Base-by-base conservation (phyloP, 1,140 invertebrate species). In the Oscheius sp. region DNA sequence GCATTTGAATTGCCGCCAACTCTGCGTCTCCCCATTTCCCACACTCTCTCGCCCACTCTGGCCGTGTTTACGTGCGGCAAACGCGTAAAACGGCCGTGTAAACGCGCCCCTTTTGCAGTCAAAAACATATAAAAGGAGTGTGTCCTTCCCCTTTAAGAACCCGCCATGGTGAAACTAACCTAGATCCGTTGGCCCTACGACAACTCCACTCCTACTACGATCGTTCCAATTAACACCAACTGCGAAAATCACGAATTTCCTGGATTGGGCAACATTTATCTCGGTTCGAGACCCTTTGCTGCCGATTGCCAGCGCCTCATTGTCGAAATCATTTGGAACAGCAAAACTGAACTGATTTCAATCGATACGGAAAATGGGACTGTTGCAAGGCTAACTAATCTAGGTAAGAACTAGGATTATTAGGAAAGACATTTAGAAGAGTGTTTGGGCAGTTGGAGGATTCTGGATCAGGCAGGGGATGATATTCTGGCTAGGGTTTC, bases 291-390 rank as follows among this genome's bases (percentile, higher is more conserved):
- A 23, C 89, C 90, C 75, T 92, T 90, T 88, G 88, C 88, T 13
- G 80, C 79, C 4, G 89, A 91, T 79, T 88, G 87, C 3, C 85
- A 86, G 46, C 86, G 88, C 66, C 64, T 92, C 13, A 80, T 92
- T 10, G 85, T 92, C 1, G 89, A 88, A 49, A 90, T 90, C 1
- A 85, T 87, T 28, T 91, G 91, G 82, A 86, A 87, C 86, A 75
- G 87, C 87, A 76, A 84, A 88, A 0, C 87, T 87, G 73, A 70
- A 58, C 59, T 83, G 3, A 45, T 79, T 13, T 42, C 69, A 32
- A 42, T 84, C 10, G 70, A 85, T 64, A 36, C 75, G 13, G 67
- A 81, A 10, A 79, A 42, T 36, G 77, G 80, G 45, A 34, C 62
- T 13, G 62, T 85, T 10, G 74, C 65, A 58, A 78, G 64, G 62